These are phyloP conservation scores for Pelvicachromis taeniatus DNA, from an alignment of 2,113 vertebrate species.

Conservation along the genomic window DNA sequence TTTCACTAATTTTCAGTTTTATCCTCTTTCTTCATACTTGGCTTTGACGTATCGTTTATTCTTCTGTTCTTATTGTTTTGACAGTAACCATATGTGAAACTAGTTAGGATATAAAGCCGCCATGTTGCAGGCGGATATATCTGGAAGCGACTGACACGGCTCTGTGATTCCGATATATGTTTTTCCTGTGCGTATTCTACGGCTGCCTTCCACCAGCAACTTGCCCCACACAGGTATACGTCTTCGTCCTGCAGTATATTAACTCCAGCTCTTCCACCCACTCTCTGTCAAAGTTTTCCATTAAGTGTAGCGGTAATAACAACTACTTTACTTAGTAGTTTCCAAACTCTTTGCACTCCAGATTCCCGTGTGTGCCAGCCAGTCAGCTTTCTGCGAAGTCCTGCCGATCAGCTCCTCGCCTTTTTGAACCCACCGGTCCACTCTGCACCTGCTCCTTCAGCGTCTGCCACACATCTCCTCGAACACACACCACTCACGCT, in stretches of 20 bases:
- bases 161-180: background rate
- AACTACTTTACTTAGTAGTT: background rate
- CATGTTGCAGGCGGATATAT: background rate
- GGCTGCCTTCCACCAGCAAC: background rate
- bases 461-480: background rate
- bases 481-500: background rate
- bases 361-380: background rate
- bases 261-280: background rate
- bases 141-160: background rate
- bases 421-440: background rate
- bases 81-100: background rate
- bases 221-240: background rate
- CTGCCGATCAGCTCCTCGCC: background rate
- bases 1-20: background rate
- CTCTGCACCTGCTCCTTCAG: background rate
- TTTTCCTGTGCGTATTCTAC: background rate
- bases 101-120: background rate
- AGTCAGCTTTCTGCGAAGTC: background rate
- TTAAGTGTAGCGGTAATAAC: background rate
- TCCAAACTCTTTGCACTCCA: background rate
- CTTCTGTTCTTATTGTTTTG: background rate
- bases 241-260: background rate
- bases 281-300: background rate
- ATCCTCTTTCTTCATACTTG: background rate
- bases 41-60: background rate